Percentiles rank a stretch among this genome's conserved stretches.
These are phyloP conservation scores for Clarias magur DNA, from an alignment of 2,113 vertebrate species.

Conservation along the genomic window DNA sequence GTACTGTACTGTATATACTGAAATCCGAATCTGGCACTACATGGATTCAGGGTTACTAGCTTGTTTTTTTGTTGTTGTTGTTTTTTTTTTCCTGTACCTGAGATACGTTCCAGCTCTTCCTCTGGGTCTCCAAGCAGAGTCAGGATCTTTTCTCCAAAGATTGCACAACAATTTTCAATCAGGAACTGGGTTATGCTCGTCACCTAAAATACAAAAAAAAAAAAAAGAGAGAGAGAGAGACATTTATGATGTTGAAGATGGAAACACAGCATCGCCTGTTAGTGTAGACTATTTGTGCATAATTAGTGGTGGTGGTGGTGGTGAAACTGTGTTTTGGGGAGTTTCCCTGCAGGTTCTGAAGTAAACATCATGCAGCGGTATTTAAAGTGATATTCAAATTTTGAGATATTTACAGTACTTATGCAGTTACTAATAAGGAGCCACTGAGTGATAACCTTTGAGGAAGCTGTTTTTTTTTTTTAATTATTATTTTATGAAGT, in stretches of 20 bases:
- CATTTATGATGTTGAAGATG: background rate
- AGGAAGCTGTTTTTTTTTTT: background rate
- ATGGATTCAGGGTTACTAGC: background rate
- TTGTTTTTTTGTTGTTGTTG: too few relatives aligned
- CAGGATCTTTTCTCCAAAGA: slow-evolving; percentile 81
- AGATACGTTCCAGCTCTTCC: slow-evolving; percentile 72
- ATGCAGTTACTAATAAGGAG: background rate
- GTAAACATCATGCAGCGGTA: background rate
- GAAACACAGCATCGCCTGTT: background rate
- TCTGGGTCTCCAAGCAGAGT: slow-evolving; percentile 68
- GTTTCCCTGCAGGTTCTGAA: background rate
- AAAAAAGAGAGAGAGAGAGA: slow-evolving; percentile 44
- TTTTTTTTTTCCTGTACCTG: slow-evolving; percentile 68
- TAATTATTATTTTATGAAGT: too few relatives aligned
- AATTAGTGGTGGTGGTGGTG: background rate
- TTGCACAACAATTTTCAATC: slow-evolving; percentile 82
- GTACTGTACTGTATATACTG: background rate
- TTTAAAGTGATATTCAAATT: background rate
- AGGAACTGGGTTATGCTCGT: slow-evolving; percentile 86
- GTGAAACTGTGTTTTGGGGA: background rate
- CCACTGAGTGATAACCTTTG: background rate
- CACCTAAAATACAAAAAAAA: slow-evolving; percentile 72
- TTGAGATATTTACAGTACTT: background rate
- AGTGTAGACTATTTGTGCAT: background rate
- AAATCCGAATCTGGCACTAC: background rate